Conservation (phyloP, 2,797 vertebrate genomes). For the Onychomys arenicola region DNA sequence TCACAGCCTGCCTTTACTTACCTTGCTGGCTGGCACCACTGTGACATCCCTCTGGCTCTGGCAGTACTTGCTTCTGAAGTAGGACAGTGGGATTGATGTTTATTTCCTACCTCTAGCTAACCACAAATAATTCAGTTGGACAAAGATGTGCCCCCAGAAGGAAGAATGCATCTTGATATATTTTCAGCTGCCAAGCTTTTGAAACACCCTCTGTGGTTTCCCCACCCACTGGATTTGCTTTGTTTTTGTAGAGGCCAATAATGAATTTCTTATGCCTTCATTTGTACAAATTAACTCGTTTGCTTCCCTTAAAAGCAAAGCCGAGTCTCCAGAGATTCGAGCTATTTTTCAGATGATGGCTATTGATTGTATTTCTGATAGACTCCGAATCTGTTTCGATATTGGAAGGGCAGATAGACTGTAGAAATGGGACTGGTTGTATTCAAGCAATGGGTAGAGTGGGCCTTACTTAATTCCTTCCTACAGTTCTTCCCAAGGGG, state of each 20-base stretch:
- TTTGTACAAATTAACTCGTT: constrained; percentile 47
- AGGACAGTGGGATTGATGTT: neutral
- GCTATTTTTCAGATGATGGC: neutral
- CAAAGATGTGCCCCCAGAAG: neutral
- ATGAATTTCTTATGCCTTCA: constrained; percentile 61
- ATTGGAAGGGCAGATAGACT: neutral
- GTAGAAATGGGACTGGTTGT: constrained; percentile 30
- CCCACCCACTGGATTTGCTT: neutral
- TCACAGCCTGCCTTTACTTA: neutral
- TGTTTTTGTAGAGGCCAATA: constrained; percentile 50
- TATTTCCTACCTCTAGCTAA: constrained; percentile 8
- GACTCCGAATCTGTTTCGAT: constrained; percentile 9
- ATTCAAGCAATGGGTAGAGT: neutral
- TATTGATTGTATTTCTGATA: constrained; percentile 12
- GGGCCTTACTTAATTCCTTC: neutral
- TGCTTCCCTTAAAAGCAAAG: constrained; percentile 38
- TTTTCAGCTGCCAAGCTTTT: constrained; percentile 49
- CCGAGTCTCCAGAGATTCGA: neutral
- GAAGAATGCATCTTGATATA: constrained; percentile 29
- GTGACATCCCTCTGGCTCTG: neutral
- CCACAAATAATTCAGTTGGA: constrained; percentile 22
- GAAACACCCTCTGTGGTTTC: neutral
- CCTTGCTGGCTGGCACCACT: neutral
- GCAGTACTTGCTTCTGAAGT: neutral
- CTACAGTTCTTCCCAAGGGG: neutral